Base-by-base conservation (phyloP, 2,113 vertebrate genomes). In the Alligator sinensis region DNA sequence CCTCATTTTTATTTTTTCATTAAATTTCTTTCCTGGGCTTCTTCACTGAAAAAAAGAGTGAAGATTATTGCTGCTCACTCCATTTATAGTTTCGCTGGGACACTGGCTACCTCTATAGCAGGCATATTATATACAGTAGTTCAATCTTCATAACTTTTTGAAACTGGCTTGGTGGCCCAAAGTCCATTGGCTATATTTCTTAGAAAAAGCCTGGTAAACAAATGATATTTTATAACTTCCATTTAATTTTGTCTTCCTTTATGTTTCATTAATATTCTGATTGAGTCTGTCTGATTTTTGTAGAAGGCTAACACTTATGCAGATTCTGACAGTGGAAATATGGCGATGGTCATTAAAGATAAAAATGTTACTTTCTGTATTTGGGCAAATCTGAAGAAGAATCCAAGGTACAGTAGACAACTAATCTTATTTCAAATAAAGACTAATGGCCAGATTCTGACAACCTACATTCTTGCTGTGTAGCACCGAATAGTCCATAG, bases 311-410 rank as follows among this genome's bases (percentile, higher is more conserved):
- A 86, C 59, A 87, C 80, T 21, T 96, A 97, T 70, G 97, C 97
- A 28, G 99, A 99, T 95, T 96, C 97, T 5, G 98, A 99, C 81
- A 99, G 98, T 1, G 99, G 99, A 77, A 99, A 99, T 96, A 99
- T 99, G 99, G 98, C 99, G 86, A 98, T 96, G 62, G 97, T 98
- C 84, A 95, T 99, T 77, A 97, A 84, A 89, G 97, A 98, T 77
- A 96, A 98, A 66, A 98, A 98, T 27, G 9, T 98, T 22, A 98
- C 98, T 4, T 95, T 99, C 9, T 99, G 98, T 88, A 80, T 99
- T 72, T 99, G 99, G 99, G 99, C 98, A 75, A 99, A 99, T 96
- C 98, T 99, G 89, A 99, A 98, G 95, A 99, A 98, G 97, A 98
- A 99, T 90, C 95, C 97, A 77, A 99, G 98, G 99, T 99, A 92